Evolutionary conservation across 2,113 vertebrate genomes (phyloP).

Genomic region (Quiscalus mexicanus): DNA sequence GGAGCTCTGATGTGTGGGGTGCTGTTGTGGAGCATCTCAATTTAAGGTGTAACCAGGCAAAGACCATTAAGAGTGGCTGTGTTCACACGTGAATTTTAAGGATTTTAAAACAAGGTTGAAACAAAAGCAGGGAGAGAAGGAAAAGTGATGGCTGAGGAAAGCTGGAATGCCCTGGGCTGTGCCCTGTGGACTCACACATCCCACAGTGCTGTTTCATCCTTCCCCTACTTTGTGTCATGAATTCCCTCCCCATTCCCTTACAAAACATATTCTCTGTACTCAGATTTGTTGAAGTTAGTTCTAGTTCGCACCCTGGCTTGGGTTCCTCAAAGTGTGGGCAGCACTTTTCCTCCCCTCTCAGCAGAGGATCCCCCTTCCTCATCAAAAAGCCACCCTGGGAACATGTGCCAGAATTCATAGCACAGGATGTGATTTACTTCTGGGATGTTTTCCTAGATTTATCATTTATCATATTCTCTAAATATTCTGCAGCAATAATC

Average conservation of each 20-base stretch:
- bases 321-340: neutral
- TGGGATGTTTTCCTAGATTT: neutral
- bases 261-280: neutral
- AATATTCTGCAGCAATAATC: neutral
- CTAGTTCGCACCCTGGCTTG: neutral
- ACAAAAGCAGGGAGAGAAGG: neutral
- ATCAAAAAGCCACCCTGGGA: neutral
- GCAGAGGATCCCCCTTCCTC: neutral
- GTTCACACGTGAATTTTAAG: neutral
- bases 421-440: neutral
- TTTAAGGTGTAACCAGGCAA: neutral
- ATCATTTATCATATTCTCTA: neutral
- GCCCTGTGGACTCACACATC: neutral
- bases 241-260: neutral
- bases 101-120: neutral
- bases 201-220: neutral
- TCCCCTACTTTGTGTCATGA: neutral
- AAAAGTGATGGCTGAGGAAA: neutral
- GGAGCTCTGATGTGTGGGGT: rapidly evolving
- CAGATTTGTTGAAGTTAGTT: neutral
- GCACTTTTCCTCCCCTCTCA: neutral
- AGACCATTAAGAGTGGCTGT: neutral
- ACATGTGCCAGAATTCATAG: neutral
- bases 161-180: neutral
- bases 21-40: neutral